A percentile compares a stretch with the other conserved stretches of the same genome.
These are phyloP conservation scores for Vannuccia rotundouncinata DNA, from an alignment of 2,888 invertebrate species.

Conservation along the genomic window DNA sequence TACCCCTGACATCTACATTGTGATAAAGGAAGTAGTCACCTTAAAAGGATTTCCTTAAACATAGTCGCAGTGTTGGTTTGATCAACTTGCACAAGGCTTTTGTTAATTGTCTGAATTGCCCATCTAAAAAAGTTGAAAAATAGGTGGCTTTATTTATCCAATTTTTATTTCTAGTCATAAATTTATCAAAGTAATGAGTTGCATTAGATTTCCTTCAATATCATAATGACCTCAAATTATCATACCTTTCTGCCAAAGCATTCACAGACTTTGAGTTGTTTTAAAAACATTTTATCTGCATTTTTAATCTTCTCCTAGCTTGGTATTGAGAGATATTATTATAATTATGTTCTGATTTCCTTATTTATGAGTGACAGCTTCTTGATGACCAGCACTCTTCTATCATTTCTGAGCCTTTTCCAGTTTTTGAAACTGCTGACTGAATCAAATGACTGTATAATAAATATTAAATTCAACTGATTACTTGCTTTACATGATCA, in stretches of 20 bases:
- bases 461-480: conserved; percentile 5
- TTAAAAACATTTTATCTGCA: background rate
- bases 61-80: background rate
- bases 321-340: conserved; percentile 21
- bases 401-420: background rate
- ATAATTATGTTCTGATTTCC: conserved; percentile 13
- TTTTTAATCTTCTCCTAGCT: conserved; percentile 6
- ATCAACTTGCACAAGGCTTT: conserved; percentile 26
- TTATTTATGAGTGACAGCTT: background rate
- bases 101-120: conserved; percentile 7
- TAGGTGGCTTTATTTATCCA: conserved; percentile 10
- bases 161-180: conserved; percentile 1
- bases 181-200: background rate
- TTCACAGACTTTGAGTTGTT: background rate
- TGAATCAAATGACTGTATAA: background rate
- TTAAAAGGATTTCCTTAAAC: background rate
- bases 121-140: background rate
- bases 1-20: background rate
- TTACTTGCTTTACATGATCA: background rate
- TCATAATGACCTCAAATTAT: background rate
- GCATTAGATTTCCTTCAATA: background rate
- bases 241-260: background rate
- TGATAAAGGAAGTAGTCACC: background rate
- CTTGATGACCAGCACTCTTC: conserved; percentile 1
- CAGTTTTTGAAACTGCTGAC: background rate